These are phyloP conservation scores for Etheostoma cragini DNA, from an alignment of 2,113 vertebrate species.

Conservation along the genomic window DNA sequence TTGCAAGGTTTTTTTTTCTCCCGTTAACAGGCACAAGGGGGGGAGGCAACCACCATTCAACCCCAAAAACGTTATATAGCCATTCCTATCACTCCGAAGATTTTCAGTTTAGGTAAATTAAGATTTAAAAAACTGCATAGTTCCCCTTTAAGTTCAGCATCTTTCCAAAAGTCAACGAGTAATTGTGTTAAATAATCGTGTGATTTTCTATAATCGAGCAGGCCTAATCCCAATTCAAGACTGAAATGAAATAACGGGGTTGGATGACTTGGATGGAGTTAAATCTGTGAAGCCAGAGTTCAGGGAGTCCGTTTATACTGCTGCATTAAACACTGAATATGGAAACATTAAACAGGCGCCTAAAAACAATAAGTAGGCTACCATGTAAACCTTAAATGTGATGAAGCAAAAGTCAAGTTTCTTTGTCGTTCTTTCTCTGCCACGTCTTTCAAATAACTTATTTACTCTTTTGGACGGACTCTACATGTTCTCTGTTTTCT, in stretches of 20 bases:
- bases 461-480: constrained; percentile 40
- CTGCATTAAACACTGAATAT: constrained; percentile 27
- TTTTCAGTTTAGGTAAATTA: too few relatives aligned
- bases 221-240: neutral
- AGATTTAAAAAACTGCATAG: too few relatives aligned
- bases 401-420: constrained; percentile 1
- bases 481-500: constrained; percentile 67
- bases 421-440: neutral
- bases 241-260: constrained; percentile 1
- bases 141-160: too few relatives aligned
- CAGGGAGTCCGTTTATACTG: constrained; percentile 34
- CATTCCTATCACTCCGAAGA: too few relatives aligned
- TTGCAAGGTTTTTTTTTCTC: too few relatives aligned
- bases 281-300: constrained; percentile 22
- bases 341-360: neutral
- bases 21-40: too few relatives aligned
- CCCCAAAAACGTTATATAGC: too few relatives aligned
- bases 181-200: too few relatives aligned
- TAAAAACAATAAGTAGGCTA: neutral
- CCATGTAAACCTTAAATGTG: constrained; percentile 23
- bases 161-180: too few relatives aligned
- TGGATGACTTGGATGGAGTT: neutral
- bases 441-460: constrained; percentile 46
- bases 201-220: too few relatives aligned
- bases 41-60: too few relatives aligned